phyloP scores from a whole-genome alignment of 2,888 invertebrate genomes.

The Noctua comes region DNA sequence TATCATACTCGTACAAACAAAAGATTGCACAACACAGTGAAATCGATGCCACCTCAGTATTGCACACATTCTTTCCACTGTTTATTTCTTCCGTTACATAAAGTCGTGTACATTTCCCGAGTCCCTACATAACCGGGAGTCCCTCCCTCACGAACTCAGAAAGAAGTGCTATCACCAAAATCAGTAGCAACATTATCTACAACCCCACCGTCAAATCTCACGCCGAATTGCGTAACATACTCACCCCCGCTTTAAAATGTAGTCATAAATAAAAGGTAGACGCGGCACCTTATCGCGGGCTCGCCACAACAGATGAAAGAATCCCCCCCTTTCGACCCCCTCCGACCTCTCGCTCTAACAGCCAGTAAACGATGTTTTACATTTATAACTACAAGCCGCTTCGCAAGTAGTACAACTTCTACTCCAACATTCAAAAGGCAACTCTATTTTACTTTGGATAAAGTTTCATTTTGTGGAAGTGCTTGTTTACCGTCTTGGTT shows the following conservation, averaged over 20 bases:
- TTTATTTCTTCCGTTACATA: conserved; percentile 31
- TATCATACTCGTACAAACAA: neutral
- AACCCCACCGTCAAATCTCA: conserved; percentile 77
- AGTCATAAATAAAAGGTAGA: conserved; percentile 89
- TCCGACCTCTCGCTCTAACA: conserved; percentile 73
- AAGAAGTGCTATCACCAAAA: conserved; percentile 69
- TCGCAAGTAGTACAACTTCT: conserved; percentile 65
- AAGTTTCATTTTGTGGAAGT: conserved; percentile 67
- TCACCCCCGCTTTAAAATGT: conserved; percentile 87
- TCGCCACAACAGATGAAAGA: conserved; percentile 86
- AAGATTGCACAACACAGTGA: neutral
- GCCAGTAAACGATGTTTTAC: conserved; percentile 87
- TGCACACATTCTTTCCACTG: neutral
- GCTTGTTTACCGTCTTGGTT: conserved; percentile 63
- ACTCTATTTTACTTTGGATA: conserved; percentile 63
- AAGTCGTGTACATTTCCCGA: conserved; percentile 33
- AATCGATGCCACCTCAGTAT: conserved; percentile 23
- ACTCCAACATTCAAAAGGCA: conserved; percentile 57
- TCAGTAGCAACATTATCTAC: conserved; percentile 66
- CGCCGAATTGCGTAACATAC: conserved; percentile 83
- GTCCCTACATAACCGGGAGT: conserved; percentile 39
- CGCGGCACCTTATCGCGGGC: conserved; percentile 84
- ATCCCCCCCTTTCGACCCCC: conserved; percentile 72
- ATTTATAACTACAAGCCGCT: conserved; percentile 89
- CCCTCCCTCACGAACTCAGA: conserved; percentile 67